Evolutionary conservation across 2,797 vertebrate genomes (phyloP).

Genomic region (Dromococcyx pavoninus): DNA sequence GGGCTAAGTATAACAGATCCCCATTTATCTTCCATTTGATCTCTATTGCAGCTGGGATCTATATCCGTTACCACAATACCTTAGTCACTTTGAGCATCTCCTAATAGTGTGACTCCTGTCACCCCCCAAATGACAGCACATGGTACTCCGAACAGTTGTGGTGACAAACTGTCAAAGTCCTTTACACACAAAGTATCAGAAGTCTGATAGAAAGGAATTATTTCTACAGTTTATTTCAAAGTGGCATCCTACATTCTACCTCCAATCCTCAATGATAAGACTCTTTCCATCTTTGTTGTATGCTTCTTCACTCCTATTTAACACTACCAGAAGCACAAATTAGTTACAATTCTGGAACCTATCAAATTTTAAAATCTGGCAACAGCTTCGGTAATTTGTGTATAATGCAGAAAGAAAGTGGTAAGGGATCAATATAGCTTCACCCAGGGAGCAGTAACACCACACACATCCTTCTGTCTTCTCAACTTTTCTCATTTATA

Average conservation of each 20-base stretch:
- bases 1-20: constrained; percentile 72
- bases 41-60: constrained; percentile 69
- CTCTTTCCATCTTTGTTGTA: not conserved
- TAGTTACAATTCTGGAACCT: not conserved
- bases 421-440: not conserved
- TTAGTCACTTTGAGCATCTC: not conserved
- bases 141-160: not conserved
- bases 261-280: not conserved
- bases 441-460: not conserved
- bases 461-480: not conserved
- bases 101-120: not conserved
- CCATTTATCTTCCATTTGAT: constrained; percentile 78
- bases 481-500: not conserved
- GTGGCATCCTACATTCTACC: not conserved
- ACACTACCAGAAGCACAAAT: not conserved
- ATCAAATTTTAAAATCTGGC: not conserved
- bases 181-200: not conserved
- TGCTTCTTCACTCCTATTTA: not conserved
- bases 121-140: not conserved
- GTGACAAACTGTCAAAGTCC: not conserved
- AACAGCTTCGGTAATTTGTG: not conserved
- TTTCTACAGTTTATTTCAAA: not conserved
- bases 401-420: not conserved
- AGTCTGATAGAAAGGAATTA: not conserved
- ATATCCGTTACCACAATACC: constrained; percentile 60